Evolutionary conservation across 2,113 vertebrate genomes (phyloP).

Genomic region (Sturnira hondurensis): DNA sequence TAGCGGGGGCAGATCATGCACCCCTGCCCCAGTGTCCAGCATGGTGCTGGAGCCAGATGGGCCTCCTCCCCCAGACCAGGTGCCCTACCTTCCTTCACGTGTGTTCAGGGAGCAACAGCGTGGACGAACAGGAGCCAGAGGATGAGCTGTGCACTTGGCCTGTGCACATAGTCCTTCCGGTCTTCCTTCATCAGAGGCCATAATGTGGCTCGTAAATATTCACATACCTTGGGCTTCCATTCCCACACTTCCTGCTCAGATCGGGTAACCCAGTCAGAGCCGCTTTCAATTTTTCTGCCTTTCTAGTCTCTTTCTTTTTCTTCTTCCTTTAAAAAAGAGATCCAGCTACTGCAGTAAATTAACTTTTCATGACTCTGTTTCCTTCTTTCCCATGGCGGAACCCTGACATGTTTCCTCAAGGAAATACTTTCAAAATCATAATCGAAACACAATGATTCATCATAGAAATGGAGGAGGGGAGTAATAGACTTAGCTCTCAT

Average conservation of each 20-base stretch:
- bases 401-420: slow-evolving; percentile 66
- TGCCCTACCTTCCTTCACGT: background rate
- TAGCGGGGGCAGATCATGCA: rapidly evolving
- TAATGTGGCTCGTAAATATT: background rate
- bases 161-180: rapidly evolving
- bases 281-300: background rate
- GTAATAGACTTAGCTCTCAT: slow-evolving; percentile 53
- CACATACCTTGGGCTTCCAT: background rate
- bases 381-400: slow-evolving; percentile 38
- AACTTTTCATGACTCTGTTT: slow-evolving; percentile 60
- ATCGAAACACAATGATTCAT: slow-evolving; percentile 64
- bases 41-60: rapidly evolving
- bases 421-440: slow-evolving; percentile 68
- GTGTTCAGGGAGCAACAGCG: background rate
- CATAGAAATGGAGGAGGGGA: slow-evolving; percentile 23
- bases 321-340: background rate
- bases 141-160: rapidly evolving
- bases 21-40: rapidly evolving
- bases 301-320: background rate
- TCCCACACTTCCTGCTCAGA: rapidly evolving
- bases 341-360: slow-evolving; percentile 41
- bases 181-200: rapidly evolving
- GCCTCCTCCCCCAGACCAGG: rapidly evolving
- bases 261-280: background rate
- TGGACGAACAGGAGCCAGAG: background rate